phyloP scores from a whole-genome alignment of 2,113 vertebrate species.

The Ivindomyrus marchei region DNA sequence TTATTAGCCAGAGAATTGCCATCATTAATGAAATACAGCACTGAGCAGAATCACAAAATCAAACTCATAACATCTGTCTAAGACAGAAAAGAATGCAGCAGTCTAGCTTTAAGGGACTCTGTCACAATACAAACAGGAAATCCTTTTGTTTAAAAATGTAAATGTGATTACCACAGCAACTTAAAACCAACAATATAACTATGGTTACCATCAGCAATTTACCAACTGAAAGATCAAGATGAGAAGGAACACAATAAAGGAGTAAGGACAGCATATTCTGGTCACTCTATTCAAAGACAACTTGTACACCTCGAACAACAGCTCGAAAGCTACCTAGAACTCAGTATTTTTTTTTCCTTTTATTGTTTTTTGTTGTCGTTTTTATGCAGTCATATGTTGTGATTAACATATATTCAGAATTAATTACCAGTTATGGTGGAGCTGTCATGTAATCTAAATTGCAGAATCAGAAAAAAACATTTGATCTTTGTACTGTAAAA shows the following conservation, averaged over 20 bases:
- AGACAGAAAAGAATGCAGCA: neutral
- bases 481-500: neutral
- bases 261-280: neutral
- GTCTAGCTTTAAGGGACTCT: neutral
- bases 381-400: neutral
- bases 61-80: neutral
- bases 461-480: neutral
- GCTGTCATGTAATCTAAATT: neutral
- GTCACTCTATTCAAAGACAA: neutral
- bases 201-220: conserved; percentile 7
- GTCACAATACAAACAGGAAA: conserved; percentile 7
- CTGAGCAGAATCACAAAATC: neutral
- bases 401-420: neutral
- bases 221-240: neutral
- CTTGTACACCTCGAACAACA: neutral
- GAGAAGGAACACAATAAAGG: neutral
- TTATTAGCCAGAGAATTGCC: neutral
- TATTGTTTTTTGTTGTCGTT: neutral
- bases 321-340: neutral
- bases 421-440: neutral
- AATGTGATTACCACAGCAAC: neutral
- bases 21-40: neutral
- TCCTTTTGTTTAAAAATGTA: conserved; percentile 15
- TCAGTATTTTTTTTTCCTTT: neutral
- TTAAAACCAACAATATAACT: conserved; percentile 6